Evolutionary conservation across 2,113 vertebrate species (phyloP), one percentile per base, ranked within the genome.

Genomic region (Zosterops japonicus): DNA sequence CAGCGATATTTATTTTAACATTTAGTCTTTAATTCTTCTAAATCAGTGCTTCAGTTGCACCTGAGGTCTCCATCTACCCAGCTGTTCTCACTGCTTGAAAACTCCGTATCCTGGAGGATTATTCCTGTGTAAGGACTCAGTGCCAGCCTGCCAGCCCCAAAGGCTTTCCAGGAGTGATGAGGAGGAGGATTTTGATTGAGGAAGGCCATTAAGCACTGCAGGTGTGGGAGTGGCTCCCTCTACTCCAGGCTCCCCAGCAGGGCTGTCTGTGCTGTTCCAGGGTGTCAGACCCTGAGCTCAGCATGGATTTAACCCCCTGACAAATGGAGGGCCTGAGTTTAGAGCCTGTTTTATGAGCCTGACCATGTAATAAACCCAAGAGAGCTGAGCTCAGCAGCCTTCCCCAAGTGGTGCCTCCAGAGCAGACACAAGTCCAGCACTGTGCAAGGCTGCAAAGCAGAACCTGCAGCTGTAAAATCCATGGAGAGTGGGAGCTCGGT

Each of bases 331-430:
- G 24, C 49, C 68, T 36, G 87, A 64, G 57, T 56, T 95, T 76
- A 83, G 50, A 81, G 63, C 64, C 61, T 70, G 57, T 56, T 96
- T 96, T 87, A 87, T 59, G 79, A 79, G 76, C 47, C 27, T 75
- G 87, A 49, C 55, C 63, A 39, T 8, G 9, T 11, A 46, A 72
- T 81, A 76, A 76, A 86, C 81, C 41, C 56, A 7, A 14, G 3
- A 31, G 55, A 56, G 85, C 87, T 92, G 81, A 89, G 93, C 85
- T 96, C 94, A 95, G 90, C 95, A 83, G 69, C 65, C 78, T 83
- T 87, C 52, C 63, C 74, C 80, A 71, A 31, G 74, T 16, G 60
- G 33, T 39, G 44, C 87, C 71, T 93, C 72, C 61, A 44, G 74
- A 87, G 82, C 2, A 28, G 89, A 67, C 61, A 52, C 67, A 15